These are phyloP conservation scores for Chaetodon trifascialis DNA, from an alignment of 2,113 vertebrate species.

Conservation along the genomic window DNA sequence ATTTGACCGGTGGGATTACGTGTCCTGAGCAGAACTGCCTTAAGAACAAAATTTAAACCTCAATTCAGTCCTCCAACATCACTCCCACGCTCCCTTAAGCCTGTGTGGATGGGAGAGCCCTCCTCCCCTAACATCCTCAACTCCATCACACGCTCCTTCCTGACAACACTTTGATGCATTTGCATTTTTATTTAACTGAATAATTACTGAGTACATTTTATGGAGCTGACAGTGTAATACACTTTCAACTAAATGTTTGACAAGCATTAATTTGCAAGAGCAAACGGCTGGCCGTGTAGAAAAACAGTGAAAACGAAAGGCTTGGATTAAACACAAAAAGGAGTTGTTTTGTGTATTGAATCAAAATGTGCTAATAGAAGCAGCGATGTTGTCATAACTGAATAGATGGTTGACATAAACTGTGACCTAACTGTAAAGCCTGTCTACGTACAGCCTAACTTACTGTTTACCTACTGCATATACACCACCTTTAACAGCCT, in stretches of 20 bases:
- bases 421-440: not conserved
- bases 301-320: not conserved
- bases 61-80: not conserved
- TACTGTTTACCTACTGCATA: not conserved
- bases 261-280: slow-evolving; percentile 1
- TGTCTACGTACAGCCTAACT: too few species aligned
- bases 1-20: not conserved
- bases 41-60: not conserved
- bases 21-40: not conserved
- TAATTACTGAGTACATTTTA: slow-evolving; percentile 22
- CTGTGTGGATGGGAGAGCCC: not conserved
- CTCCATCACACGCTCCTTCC: not conserved
- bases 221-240: slow-evolving; percentile 16
- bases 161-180: not conserved
- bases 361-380: not conserved
- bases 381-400: not conserved
- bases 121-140: not conserved
- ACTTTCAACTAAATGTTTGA: slow-evolving; percentile 9
- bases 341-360: not conserved
- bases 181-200: slow-evolving; percentile 21
- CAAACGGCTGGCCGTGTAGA: not conserved
- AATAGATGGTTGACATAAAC: not conserved
- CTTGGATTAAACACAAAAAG: slow-evolving; percentile 12
- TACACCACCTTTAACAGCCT: not conserved
- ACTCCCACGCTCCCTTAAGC: not conserved